phyloP scores from a whole-genome alignment of 2,888 invertebrate genomes.

The Eilema depressum region DNA sequence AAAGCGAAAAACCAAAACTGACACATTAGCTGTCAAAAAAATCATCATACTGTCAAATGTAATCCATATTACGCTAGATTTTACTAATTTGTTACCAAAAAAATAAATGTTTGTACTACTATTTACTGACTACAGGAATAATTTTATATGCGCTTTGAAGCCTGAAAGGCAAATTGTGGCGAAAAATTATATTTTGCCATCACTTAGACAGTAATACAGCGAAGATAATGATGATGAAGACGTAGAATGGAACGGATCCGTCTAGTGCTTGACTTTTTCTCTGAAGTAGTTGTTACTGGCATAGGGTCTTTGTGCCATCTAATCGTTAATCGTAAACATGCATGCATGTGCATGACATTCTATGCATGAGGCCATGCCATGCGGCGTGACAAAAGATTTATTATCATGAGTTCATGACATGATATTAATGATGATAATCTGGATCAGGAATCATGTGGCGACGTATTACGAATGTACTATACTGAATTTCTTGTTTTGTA shows the following conservation, averaged over 20 bases:
- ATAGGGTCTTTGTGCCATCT: neutral
- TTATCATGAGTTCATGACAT: no score
- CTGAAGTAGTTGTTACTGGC: neutral
- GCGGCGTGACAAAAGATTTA: no score
- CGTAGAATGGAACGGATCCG: neutral
- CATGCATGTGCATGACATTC: no score
- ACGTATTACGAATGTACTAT: no score
- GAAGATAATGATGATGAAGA: neutral
- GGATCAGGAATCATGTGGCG: no score
- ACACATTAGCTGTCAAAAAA: conserved; percentile 31
- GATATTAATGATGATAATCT: no score
- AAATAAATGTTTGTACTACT: neutral
- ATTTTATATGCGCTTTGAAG: neutral
- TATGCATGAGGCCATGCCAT: no score
- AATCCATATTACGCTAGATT: conserved; percentile 12
- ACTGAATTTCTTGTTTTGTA: no score
- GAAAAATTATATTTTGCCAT: neutral
- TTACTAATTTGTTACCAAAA: neutral
- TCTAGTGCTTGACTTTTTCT: neutral
- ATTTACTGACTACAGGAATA: neutral
- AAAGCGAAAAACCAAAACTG: conserved; percentile 39
- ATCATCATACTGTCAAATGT: conserved; percentile 29
- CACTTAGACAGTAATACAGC: neutral
- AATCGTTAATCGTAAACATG: no score
- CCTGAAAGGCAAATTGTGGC: neutral